phyloP scores from a whole-genome alignment of 2,113 vertebrate genomes.

The Gasterosteus nipponicus region DNA sequence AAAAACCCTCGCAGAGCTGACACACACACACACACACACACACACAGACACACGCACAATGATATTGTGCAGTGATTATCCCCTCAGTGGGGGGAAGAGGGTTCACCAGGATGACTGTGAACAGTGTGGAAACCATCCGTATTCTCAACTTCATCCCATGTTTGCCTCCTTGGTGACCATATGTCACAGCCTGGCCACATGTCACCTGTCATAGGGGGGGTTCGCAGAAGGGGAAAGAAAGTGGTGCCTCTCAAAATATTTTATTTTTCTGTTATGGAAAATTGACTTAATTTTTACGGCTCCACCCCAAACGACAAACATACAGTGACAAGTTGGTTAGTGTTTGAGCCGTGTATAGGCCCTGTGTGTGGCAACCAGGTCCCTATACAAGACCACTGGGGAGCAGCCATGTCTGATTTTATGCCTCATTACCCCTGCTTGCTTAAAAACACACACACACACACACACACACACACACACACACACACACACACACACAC shows the following conservation, averaged over 20 bases:
- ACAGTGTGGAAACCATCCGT: slow-evolving; percentile 13
- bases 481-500: too few species aligned
- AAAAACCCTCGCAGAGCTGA: slow-evolving; percentile 1
- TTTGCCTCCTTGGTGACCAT: slow-evolving; percentile 27
- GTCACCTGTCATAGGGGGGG: slow-evolving; percentile 24
- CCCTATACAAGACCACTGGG: slow-evolving; percentile 39
- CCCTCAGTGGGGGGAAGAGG: slow-evolving; percentile 8
- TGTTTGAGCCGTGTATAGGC: slow-evolving; percentile 37
- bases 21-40: slow-evolving; percentile 5
- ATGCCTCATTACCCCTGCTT: slow-evolving; percentile 47
- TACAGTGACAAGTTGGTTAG: slow-evolving; percentile 22
- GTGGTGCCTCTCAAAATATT: background rate
- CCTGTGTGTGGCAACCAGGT: slow-evolving; percentile 34
- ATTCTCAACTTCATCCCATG: slow-evolving; percentile 16
- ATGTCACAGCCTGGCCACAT: slow-evolving; percentile 14
- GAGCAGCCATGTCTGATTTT: slow-evolving; percentile 46
- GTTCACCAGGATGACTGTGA: slow-evolving; percentile 28
- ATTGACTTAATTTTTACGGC: background rate
- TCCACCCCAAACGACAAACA: background rate
- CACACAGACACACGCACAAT: too few species aligned
- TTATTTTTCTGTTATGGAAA: background rate
- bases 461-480: background rate
- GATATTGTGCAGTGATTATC: slow-evolving; percentile 26
- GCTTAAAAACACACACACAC: background rate
- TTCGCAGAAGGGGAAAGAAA: background rate